Base-by-base conservation (phyloP, 2,888 invertebrate genomes). In the Zonitis immaculata region DNA sequence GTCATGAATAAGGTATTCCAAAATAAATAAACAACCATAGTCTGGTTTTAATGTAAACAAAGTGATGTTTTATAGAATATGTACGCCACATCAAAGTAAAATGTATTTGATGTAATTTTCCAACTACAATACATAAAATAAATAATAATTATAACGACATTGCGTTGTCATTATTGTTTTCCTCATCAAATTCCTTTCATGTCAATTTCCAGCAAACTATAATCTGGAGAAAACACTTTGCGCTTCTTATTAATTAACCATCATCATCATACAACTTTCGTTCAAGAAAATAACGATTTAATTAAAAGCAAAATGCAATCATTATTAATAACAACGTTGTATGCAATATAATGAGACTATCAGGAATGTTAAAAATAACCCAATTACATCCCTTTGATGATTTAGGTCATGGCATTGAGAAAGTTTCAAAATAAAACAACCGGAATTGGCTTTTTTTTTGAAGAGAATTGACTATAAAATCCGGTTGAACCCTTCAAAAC, bases 161-260 rank as follows among this genome's bases (percentile, higher is more conserved):
- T 14, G 16, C 20, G 45, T 30, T 30, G 30, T 39, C 18, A n/a
- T 39, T 18, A 39, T 39, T 39, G 20, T 39, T 39, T n/a, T n/a
- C n/a, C n/a, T n/a, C n/a, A 26, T 26, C 39, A 39, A 20, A 11
- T 39, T 20, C 20, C 39, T 4, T 18, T 39, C 18, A 18, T 20
- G 39, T 39, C 39, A 39, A 39, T 39, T 42, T 53, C 47, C 51
- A 44, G 51, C 51, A 44, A 55, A 51, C 48, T 55, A n/a, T n/a
- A 55, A 55, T 51, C 51, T 49, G 32, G 51, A 55, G 55, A 51
- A n/a, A n/a, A 55, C 51, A 51, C 49, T 48, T 51, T 55, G 51
- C 47, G 49, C 51, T 39, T 44, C 46, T 51, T 51, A 55, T 51
- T 51, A 55, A 55, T 55, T 55, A 55, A 51, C 49, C 55, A 55